Evolutionary conservation across 2,888 invertebrate species (phyloP), one percentile per base, ranked within the genome.

Genomic region (Uropetala carovei): DNA sequence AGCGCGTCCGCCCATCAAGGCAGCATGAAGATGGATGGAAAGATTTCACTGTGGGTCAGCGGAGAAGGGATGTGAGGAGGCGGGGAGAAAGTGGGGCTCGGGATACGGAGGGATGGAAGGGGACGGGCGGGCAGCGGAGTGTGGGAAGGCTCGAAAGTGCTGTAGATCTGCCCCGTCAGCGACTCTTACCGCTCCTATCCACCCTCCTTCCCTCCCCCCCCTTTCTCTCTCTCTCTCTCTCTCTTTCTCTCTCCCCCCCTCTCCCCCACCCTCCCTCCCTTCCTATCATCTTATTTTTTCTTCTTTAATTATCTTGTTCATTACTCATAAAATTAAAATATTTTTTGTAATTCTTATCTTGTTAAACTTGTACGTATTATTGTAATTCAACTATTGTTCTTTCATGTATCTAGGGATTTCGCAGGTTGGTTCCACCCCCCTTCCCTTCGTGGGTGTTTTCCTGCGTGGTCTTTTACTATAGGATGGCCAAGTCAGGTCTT

Each of bases 161-260:
- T 86, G 60, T 13, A 30, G 86, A 64, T 30, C 5, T 86, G 60
- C 89, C 16, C 64, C 64, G 89, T 89, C 89, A 89, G 68, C 89
- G 43, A 16, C 60, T 59, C 43, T 18, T 18, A 30, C 60, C 60
- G 60, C 8, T 27, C 58, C 22, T 22, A 13, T 58, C n/a, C 58
- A 16, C 58, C 57, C 22, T 60, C 5, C 27, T 60, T 60, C 60
- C 18, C 82, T 11, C 11, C 81, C 22, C n/a, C 0, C 14, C 22
- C 81, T 30, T 22, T 27, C 81, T 56, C 0, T 14, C 30, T 30
- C 82, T 43, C 82, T 11, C 64, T n/a, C n/a, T n/a, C n/a, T 64
- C n/a, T 13, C 7, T 13, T 64, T n/a, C 14, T 18, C 13, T 60
- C 60, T 82, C 2, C 43, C 16, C 5, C 2, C 81, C 30, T 82